These are phyloP conservation scores for Escarpia spicata DNA, from an alignment of 2,888 invertebrate species.

Conservation along the genomic window DNA sequence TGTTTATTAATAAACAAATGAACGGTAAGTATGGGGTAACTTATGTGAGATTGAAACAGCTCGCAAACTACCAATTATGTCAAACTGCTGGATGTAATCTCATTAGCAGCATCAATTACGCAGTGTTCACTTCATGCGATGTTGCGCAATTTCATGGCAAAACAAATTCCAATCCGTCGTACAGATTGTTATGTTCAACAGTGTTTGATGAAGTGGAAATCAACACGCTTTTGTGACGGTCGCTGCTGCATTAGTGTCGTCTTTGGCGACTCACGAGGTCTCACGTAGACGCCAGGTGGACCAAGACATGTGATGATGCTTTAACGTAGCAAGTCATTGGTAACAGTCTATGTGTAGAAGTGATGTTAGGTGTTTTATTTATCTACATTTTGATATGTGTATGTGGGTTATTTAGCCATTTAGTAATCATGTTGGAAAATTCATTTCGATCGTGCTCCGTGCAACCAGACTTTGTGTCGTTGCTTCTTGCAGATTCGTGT, in stretches of 20 bases:
- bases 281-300: not conserved
- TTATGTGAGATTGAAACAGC: not conserved
- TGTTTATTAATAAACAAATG: no score
- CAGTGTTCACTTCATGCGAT: not conserved
- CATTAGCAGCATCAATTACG: not conserved
- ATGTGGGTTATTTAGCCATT: not conserved
- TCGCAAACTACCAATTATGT: not conserved
- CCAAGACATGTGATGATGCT: not conserved
- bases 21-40: not conserved
- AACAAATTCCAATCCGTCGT: not conserved
- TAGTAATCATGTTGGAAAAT: not conserved
- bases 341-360: not conserved
- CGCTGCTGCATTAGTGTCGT: not conserved
- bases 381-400: slow-evolving; percentile 12
- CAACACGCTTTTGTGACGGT: not conserved
- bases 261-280: not conserved
- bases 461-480: not conserved
- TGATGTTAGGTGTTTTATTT: not conserved
- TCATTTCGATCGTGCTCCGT: not conserved
- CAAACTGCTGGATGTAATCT: not conserved
- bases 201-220: not conserved
- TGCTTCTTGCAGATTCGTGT: not conserved
- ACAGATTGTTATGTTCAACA: not conserved
- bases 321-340: not conserved
- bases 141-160: not conserved